Evolutionary conservation across 2,888 invertebrate genomes (phyloP), one percentile per base, ranked within the genome.

Genomic region (Steromphala cineraria): DNA sequence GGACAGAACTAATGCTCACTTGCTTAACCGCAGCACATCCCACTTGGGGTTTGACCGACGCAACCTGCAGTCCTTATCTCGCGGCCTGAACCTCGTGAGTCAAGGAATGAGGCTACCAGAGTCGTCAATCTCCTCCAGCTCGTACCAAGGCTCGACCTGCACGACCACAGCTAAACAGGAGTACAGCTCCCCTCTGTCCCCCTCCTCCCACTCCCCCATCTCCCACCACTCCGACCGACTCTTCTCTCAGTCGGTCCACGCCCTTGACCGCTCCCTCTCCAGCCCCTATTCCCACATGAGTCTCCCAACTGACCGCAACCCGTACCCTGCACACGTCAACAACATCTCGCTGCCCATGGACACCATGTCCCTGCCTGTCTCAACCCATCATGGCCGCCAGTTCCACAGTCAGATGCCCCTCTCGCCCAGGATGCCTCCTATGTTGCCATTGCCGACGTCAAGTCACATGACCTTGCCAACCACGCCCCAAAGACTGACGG

Each of bases 381-480:
- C 78, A 4, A 40, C 62, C 15, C 78, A 78, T 15, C 36, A 46
- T 19, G 62, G 46, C 24, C 31, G 78, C 19, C 46, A 62, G 24
- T 52, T 52, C 52, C 52, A 67, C 28, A 78, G 53, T 67, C 62
- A 78, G 24, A 78, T 78, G 78, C 40, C 40, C 46, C 67, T 78
- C 40, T 67, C 78, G 17, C 78, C 62, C 17, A 40, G 67, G 8
- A 36, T 78, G 78, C 62, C 78, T 15, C 78, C 62, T 52, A 78
- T 78, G 78, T 67, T 78, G 78, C 28, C 67, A 19, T 40, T 67
- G 62, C 67, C 78, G 52, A 67, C 78, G n/a, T 36, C 78, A 17
- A 62, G 53, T 67, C 78, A 78, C 67, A 78, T 78, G 78, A 78
- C 78, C 56, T 78, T 78, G 67, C 78, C 78, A 67, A 78, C 62